Evolutionary conservation across 2,888 invertebrate genomes (phyloP), one percentile per base, ranked within the genome.

Genomic region (Deilephila porcellus): DNA sequence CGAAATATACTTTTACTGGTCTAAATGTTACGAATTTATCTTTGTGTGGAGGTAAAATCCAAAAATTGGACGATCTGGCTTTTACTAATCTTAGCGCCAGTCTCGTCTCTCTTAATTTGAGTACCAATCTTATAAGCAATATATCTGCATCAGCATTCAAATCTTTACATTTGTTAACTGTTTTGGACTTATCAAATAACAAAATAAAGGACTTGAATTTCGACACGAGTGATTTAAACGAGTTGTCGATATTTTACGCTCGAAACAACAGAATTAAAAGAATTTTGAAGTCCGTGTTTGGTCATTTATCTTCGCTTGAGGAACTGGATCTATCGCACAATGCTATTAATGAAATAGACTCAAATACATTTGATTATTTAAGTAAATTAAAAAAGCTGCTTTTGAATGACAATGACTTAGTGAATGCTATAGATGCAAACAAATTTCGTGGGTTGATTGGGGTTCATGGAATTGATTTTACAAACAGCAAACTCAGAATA

Each of bases 331-430:
- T 78, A 14, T 74, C 75, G 17, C 52, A 71, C 34, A 78, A 78
- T 73, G 29, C 64, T 60, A 74, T 75, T 56, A 63, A 20, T 8
- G 75, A 73, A 7, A 73, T 78, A 37, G 77, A 78, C 25, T 11
- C 19, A 17, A 52, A 73, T 14, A 74, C 79, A n/a, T 79, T 79
- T 45, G 53, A 75, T 52, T 71, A 74, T 17, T 60, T 78, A 4
- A n/a, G 62, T 3, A 34, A 70, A 19, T 73, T 79, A 63, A 53
- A 75, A 72, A 52, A 70, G 1, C 74, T 79, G 32, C 62, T 76
- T 63, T 45, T 79, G 17, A 74, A 73, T 60, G 60, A 78, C 17
- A 79, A 78, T 63, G 56, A 53, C 8, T 60, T 79, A n/a, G 20
- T 71, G n/a, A 63, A 62, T 37, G 37, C 71, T 71, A 19, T 79